phyloP scores from a whole-genome alignment of 2,113 vertebrate genomes.

The Phylloscopus trochiloides region DNA sequence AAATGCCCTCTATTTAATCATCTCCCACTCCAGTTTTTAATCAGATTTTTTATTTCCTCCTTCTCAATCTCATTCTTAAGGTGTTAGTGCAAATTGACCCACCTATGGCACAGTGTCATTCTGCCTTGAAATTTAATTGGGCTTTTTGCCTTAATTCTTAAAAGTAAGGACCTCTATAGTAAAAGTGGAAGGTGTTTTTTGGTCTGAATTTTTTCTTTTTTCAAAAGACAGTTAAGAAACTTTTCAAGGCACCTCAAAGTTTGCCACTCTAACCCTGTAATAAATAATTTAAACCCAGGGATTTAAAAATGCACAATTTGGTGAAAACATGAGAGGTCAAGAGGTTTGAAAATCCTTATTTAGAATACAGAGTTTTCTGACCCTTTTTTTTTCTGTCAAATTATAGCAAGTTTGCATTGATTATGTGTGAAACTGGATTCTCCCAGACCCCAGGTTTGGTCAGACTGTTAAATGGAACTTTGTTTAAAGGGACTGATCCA shows the following conservation, averaged over 20 bases:
- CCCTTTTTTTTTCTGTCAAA: neutral
- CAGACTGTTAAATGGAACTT: neutral
- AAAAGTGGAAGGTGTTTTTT: accelerated
- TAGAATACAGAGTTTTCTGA: neutral
- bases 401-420: neutral
- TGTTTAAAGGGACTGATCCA: neutral
- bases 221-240: neutral
- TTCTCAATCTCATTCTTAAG: neutral
- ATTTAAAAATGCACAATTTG: neutral
- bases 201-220: neutral
- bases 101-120: neutral
- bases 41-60: neutral
- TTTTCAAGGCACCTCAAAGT: neutral
- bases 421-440: neutral
- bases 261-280: neutral
- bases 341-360: neutral
- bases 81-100: neutral
- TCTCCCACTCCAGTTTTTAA: neutral
- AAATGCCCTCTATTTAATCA: neutral
- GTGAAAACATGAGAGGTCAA: neutral
- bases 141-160: neutral
- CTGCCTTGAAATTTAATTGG: neutral
- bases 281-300: neutral
- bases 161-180: neutral
- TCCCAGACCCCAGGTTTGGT: neutral